A percentile compares a stretch with the other conserved stretches of the same genome.
Evolutionary conservation across 2,888 invertebrate species (phyloP).

Genomic region (Neoscelio sp.): DNA sequence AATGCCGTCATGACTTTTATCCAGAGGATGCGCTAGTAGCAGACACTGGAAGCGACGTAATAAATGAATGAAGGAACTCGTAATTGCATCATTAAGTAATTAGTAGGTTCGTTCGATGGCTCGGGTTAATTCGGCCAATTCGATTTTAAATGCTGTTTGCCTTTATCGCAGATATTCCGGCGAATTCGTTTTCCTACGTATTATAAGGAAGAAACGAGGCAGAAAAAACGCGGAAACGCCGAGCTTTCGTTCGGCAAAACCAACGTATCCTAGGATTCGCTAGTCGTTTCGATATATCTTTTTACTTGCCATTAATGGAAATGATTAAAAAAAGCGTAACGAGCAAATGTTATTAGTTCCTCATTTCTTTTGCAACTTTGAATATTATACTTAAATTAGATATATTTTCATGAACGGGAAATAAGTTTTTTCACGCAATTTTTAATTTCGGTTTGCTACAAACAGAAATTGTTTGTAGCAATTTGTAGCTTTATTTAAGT

Average conservation of each 20-base stretch:
- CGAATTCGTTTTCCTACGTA: constrained; percentile 66
- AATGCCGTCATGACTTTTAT: too few relatives aligned
- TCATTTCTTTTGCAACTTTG: too few relatives aligned
- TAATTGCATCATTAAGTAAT: constrained; percentile 78
- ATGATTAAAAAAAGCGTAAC: constrained; percentile 5
- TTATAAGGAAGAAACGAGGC: constrained; percentile 61
- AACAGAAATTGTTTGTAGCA: too few relatives aligned
- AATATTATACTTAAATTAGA: too few relatives aligned
- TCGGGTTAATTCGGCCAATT: constrained; percentile 75
- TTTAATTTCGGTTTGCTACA: too few relatives aligned
- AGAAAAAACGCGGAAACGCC: constrained; percentile 55
- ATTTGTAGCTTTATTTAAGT: too few relatives aligned
- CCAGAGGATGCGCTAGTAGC: constrained; percentile 18
- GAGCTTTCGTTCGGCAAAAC: constrained; percentile 28
- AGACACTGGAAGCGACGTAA: constrained; percentile 59
- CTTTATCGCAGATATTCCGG: constrained; percentile 65
- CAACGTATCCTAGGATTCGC: constrained; percentile 31
- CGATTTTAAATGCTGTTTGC: constrained; percentile 74
- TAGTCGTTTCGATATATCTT: constrained; percentile 31
- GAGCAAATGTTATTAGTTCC: constrained; percentile 1
- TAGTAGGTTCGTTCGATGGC: constrained; percentile 74
- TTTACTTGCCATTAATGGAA: constrained; percentile 18
- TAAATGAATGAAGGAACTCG: constrained; percentile 74
- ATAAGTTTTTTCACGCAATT: too few relatives aligned
- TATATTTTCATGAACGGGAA: too few relatives aligned